Conservation (phyloP, 2,113 vertebrate genomes). For the Microcebus griseorufus region DNA sequence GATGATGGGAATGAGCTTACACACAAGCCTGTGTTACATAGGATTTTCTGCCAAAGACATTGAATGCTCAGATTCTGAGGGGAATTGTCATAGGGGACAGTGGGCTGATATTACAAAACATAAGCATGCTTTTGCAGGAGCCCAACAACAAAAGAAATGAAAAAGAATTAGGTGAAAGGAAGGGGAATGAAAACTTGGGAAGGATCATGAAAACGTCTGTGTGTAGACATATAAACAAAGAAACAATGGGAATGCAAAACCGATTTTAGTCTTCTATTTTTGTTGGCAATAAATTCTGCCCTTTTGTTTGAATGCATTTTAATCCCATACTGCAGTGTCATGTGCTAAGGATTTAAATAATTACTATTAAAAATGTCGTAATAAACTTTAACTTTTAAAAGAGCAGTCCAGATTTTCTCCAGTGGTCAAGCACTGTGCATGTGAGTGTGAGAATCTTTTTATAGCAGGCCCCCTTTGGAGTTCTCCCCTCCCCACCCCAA, state of each 20-base stretch:
- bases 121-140: constrained; percentile 58
- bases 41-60: constrained; percentile 73
- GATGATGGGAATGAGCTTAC: constrained; percentile 70
- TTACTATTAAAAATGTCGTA: not conserved
- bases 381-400: constrained; percentile 47
- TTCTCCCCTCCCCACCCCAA: not conserved
- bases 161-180: not conserved
- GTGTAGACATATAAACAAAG: not conserved
- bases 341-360: not conserved
- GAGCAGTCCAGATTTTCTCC: constrained; percentile 12
- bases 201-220: not conserved
- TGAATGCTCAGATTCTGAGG: constrained; percentile 55
- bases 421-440: fast-evolving
- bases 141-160: constrained; percentile 3
- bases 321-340: not conserved
- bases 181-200: constrained; percentile 35
- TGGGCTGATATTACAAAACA: constrained; percentile 52
- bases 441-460: not conserved
- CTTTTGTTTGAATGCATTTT: constrained; percentile 7
- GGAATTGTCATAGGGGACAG: not conserved
- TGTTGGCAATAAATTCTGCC: not conserved
- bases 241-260: not conserved
- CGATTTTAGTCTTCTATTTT: not conserved
- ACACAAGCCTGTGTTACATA: constrained; percentile 53
- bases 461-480: not conserved